These are phyloP conservation scores for Phylloscopus trochilus DNA, from an alignment of 2,113 vertebrate genomes.

Conservation along the genomic window DNA sequence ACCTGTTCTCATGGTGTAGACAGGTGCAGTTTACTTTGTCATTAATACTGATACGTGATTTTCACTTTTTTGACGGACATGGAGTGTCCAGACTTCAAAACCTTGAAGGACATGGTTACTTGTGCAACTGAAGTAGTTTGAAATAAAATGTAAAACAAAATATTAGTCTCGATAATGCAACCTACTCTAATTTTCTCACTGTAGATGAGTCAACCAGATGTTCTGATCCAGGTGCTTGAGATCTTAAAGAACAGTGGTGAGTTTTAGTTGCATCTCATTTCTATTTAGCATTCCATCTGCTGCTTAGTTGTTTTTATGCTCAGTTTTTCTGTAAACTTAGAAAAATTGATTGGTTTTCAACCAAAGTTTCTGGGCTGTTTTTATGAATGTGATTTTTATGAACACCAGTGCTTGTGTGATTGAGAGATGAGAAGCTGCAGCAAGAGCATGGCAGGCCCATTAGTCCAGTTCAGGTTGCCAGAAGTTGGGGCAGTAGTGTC, in stretches of 20 bases:
- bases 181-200: constrained; percentile 32
- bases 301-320: background rate
- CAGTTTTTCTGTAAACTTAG: background rate
- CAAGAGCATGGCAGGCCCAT: background rate
- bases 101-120: background rate
- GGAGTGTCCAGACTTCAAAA: background rate
- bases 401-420: background rate
- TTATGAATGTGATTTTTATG: background rate
- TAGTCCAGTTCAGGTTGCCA: background rate
- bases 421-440: background rate
- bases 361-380: background rate
- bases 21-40: background rate
- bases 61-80: background rate
- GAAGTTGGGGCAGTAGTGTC: background rate
- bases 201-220: constrained; percentile 97
- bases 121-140: background rate
- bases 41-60: background rate
- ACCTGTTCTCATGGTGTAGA: background rate
- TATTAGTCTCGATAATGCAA: background rate
- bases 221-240: constrained; percentile 94
- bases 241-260: constrained; percentile 91
- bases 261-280: constrained; percentile 57
- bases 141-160: background rate
- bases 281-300: background rate
- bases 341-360: background rate